Evolutionary conservation across 2,888 invertebrate genomes (phyloP), one percentile per base, ranked within the genome.

Genomic region (Ennomos quercinarius): DNA sequence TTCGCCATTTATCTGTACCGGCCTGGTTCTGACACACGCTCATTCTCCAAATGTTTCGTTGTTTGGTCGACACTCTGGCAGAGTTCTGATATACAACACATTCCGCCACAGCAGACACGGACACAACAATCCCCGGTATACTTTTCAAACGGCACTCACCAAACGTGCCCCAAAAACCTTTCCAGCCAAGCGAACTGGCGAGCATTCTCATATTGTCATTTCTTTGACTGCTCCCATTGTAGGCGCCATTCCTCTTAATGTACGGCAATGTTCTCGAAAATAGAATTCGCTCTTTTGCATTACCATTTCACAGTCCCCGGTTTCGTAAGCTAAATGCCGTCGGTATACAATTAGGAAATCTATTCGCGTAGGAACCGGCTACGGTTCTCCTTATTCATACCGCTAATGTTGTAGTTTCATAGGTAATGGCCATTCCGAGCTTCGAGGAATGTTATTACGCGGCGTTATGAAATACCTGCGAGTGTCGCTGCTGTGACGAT

Each of bases 31-130:
- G 81, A 83, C 86, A 75, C 68, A 68, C 75, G 66, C 74, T 80
- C 81, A 80, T 83, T 83, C 76, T 75, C 74, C 68, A 77, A 84
- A 87, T 83, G 77, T 81, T 83, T 78, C 78, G 74, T 78, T 79
- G 78, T 80, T 73, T 63, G 66, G 68, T 62, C 68, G 64, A 68
- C 68, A 60, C 73, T 68, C 61, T 66, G 39, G 39, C 50, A 44
- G 41, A 71, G 62, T 70, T 68, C 63, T 67, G 64, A 69, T 70
- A 74, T 68, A 71, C 57, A 67, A 74, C 70, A 72, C 73, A 76
- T 75, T 74, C 68, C 67, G 49, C 66, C 66, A 66, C 68, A 64
- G 59, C 57, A 66, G 57, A 64, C 57, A 57, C 52, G 51, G 59
- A 70, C 64, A 67, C 67, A 56, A 74, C 73, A 73, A 71, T 74